phyloP scores from a whole-genome alignment of 2,888 invertebrate species.

The Aelia acuminata region DNA sequence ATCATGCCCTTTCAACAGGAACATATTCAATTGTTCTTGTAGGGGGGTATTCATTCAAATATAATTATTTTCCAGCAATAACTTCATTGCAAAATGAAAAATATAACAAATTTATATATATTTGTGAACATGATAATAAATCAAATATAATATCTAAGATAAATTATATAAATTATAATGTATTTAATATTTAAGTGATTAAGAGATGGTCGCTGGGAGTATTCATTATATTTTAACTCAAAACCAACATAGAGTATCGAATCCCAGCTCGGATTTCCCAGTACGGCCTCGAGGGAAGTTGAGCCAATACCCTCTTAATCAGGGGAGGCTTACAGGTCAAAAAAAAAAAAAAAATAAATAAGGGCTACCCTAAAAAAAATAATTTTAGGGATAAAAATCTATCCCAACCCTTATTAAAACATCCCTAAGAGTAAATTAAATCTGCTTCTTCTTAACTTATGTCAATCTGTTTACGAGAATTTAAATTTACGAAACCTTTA shows the following conservation, averaged over 20 bases:
- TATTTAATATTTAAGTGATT: background rate
- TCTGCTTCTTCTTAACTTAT: background rate
- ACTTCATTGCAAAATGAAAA: too few relatives aligned
- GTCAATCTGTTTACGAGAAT: background rate
- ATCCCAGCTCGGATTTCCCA: background rate
- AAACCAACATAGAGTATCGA: background rate
- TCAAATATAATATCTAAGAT: too few relatives aligned
- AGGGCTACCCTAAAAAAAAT: background rate
- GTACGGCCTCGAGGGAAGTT: background rate
- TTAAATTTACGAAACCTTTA: background rate
- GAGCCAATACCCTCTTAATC: background rate
- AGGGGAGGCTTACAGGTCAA: background rate
- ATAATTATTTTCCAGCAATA: too few relatives aligned
- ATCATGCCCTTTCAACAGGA: too few relatives aligned
- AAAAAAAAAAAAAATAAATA: background rate
- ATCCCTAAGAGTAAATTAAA: background rate
- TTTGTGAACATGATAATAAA: too few relatives aligned
- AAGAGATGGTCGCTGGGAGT: background rate
- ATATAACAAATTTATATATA: too few relatives aligned
- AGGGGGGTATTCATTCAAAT: too few relatives aligned
- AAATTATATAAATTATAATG: too few relatives aligned
- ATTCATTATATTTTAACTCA: background rate
- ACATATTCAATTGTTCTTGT: too few relatives aligned
- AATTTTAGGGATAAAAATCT: background rate
- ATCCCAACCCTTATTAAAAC: background rate